Evolutionary conservation across 2,113 vertebrate species (phyloP), one percentile per base, ranked within the genome.

Genomic region (Bagarius yarrelli): DNA sequence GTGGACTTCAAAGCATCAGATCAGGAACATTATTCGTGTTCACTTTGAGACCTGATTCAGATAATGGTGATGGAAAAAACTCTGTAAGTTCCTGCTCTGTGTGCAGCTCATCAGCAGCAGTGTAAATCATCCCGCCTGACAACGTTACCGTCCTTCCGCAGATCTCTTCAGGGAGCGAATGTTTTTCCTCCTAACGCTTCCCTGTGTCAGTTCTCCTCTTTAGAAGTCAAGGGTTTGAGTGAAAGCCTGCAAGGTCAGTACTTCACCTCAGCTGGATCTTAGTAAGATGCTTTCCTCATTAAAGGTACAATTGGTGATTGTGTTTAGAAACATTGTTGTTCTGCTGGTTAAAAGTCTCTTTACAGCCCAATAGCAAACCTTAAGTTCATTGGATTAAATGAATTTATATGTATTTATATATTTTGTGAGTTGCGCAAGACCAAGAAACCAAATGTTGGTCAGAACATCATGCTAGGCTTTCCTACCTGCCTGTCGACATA

Each of bases 191-290:
- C 44, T 52, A 36, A 52, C 30, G 4, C 60, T 16, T 71, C n/a
- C 23, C n/a, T 63, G 30, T 72, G 44, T 78, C 16, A 27, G 25
- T 50, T 40, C 47, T 34, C 9, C 18, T 66, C 56, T 81, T 47
- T 52, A 11, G 14, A 30, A 74, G 60, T 55, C 53, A 18, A 53
- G 18, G 8, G n/a, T 67, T 60, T 11, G 47, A 80, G 18, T 71
- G 78, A 74, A 79, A 56, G 60, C 47, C 56, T 67, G 9, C 16
- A 47, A 19, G 64, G 78, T 79, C 18, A 27, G 55, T 21, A 18
- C 25, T 6, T 18, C 8, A 21, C 50, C 55, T 73, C 61, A 19
- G 16, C 5, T 8, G n/a, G 44, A 30, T 63, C 11, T n/a, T 63
- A 21, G 23, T 23, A 70, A 75, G n/a, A 63, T 16, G 72, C 73